phyloP scores from a whole-genome alignment of 2,113 vertebrate genomes.

The Chaetops frenatus region DNA sequence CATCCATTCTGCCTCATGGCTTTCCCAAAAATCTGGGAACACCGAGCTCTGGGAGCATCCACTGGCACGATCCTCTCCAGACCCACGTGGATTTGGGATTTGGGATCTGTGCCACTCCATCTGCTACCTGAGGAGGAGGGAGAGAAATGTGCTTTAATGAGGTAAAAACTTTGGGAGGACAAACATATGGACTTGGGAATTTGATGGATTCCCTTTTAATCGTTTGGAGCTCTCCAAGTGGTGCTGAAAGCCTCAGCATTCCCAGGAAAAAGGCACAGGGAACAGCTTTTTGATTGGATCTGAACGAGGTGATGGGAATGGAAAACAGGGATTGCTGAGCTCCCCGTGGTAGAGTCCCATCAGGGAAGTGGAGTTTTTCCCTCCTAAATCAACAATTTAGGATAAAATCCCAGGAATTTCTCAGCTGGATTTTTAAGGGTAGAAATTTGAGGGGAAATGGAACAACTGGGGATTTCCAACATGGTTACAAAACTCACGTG shows the following conservation, averaged over 20 bases:
- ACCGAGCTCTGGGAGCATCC: too few species aligned
- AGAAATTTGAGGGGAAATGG: background rate
- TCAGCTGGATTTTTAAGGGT: background rate
- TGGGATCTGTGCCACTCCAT: background rate
- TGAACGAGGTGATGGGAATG: background rate
- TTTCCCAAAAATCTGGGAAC: too few species aligned
- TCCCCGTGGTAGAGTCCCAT: fast-evolving
- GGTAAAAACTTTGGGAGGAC: background rate
- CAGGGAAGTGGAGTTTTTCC: background rate
- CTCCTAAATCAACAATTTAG: background rate
- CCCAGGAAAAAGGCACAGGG: background rate
- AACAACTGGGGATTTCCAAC: background rate
- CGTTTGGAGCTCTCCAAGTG: background rate
- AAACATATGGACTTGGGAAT: background rate
- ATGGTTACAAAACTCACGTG: background rate
- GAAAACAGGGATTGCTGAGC: background rate
- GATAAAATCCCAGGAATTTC: background rate
- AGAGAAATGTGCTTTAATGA: background rate
- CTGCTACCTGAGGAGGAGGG: slow-evolving; percentile 12
- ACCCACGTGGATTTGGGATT: too few species aligned
- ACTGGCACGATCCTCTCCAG: too few species aligned
- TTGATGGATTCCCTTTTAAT: background rate
- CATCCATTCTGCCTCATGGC: too few species aligned
- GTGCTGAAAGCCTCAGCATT: background rate
- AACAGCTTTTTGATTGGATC: background rate